Evolutionary conservation across 2,888 invertebrate genomes (phyloP), one percentile per base, ranked within the genome.

Genomic region (Trichacis sp.): DNA sequence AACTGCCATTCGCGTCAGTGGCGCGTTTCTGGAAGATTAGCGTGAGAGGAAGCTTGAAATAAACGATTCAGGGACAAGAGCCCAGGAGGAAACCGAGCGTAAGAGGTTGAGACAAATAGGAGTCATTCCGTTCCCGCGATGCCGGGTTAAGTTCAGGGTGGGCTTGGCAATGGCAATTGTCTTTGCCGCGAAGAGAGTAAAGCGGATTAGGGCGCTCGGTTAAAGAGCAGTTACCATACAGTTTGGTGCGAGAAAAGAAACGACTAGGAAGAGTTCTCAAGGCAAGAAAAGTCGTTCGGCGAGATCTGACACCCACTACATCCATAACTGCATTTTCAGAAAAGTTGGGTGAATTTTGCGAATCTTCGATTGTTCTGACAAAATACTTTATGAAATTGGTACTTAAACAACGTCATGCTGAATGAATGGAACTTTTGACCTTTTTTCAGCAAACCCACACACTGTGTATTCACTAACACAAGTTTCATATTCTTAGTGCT

Each of bases 201-300:
- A 80, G 74, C 75, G 75, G 77, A 79, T 78, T 77, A 77, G 76
- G 70, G 75, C 69, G 73, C 75, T 77, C 73, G 74, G 74, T 77
- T 77, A 77, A 78, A 77, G 79, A 77, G 73, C 76, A 77, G 73
- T 77, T 77, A 74, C 73, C 70, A 70, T 76, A 75, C 55, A 73
- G 69, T 74, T 71, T 61, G 72, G 65, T 62, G 63, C 43, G 60
- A 60, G 57, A 61, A 62, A 40, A 52, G 53, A 49, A 56, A 36
- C 24, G 51, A 20, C 14, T 52, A 68, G 70, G 64, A 66, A 69
- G 62, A 62, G 68, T 75, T 70, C 64, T 69, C 65, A 64, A 67
- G 53, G 29, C 58, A 52, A 61, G 64, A 65, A 45, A 61, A 52
- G 52, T 66, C 62, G 20, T 24, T 55, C 30, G 36, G 52, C 36